Evolutionary conservation across 2,113 vertebrate species (phyloP), one percentile per base, ranked within the genome.

Genomic region (Castor canadensis): DNA sequence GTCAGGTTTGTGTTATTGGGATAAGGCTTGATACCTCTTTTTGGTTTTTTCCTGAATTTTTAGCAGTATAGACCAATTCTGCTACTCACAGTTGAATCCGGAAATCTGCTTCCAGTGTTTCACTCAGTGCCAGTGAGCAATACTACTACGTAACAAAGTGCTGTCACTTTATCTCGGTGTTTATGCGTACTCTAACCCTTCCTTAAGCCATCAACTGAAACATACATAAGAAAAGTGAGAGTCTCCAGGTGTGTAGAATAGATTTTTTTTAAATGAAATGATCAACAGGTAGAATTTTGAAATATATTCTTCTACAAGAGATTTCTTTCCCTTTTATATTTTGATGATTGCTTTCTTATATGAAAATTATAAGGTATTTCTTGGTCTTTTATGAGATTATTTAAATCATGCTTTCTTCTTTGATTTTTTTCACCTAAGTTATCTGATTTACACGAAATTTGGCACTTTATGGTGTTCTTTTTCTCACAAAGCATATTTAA

Each of bases 401-500:
- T 96, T 92, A 96, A 93, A 81, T 96, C n/a, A 75, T 83, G 38
- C 85, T 91, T 87, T 62, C 66, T 75, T 91, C 85, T 60, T 60
- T 60, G 76, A 91, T 91, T 94, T 93, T 87, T 92, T 92, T 66
- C 92, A 64, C 60, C 20, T 94, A 81, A 88, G 45, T 64, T 83
- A 84, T 94, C 75, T 72, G 71, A 96, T 95, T 96, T 91, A 96
- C 43, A 91, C 81, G 79, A 94, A 95, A 91, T 94, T 71, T 93
- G 86, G 83, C 72, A 94, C 79, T 95, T 94, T 43, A 92, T 75
- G 35, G 54, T 95, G 69, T 95, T 96, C 56, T 89, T 95, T 96
- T 92, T 82, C 92, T 97, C 94, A 95, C 54, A 91, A 95, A 95
- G 22, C 94, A 93, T 95, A 93, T 95, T 96, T 97, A 97, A 98